Percentiles rank a stretch among this genome's conserved stretches.
Conservation (phyloP, 2,113 vertebrate genomes). For the Fregata magnificens region DNA sequence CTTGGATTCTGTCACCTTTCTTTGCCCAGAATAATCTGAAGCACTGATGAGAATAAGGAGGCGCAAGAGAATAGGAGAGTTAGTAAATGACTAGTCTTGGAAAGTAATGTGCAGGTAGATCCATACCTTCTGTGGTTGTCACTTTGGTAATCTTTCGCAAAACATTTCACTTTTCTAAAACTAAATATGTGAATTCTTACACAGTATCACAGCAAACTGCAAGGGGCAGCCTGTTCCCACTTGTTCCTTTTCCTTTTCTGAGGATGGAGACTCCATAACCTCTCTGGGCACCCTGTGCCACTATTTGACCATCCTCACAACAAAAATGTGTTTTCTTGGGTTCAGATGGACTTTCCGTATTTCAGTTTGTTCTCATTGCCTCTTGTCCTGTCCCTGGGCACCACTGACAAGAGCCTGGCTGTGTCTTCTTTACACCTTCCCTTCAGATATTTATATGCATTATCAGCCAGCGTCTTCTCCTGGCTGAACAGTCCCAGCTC, state of each 20-base stretch:
- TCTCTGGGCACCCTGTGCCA: not conserved
- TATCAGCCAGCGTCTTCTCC: too few relatives aligned
- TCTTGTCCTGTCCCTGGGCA: not conserved
- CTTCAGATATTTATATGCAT: not conserved
- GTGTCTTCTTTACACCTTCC: not conserved
- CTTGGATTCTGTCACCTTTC: not conserved
- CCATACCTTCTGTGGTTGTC: not conserved
- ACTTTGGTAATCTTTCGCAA: not conserved
- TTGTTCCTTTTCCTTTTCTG: not conserved
- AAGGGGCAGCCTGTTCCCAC: not conserved
- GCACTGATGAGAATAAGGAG: not conserved
- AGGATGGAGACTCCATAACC: not conserved
- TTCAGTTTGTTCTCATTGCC: not conserved
- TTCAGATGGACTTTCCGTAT: not conserved
- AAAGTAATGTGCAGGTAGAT: not conserved
- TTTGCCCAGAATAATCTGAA: not conserved
- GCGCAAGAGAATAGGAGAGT: not conserved
- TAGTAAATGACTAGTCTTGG: not conserved
- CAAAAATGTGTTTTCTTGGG: not conserved
- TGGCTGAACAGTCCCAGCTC: not conserved
- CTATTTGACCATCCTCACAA: not conserved
- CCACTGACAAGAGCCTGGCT: not conserved
- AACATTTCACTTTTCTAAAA: not conserved
- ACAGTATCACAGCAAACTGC: not conserved
- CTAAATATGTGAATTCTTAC: not conserved